Base-by-base conservation (phyloP, 1,140 invertebrate species). In the Apis dorsata region DNA sequence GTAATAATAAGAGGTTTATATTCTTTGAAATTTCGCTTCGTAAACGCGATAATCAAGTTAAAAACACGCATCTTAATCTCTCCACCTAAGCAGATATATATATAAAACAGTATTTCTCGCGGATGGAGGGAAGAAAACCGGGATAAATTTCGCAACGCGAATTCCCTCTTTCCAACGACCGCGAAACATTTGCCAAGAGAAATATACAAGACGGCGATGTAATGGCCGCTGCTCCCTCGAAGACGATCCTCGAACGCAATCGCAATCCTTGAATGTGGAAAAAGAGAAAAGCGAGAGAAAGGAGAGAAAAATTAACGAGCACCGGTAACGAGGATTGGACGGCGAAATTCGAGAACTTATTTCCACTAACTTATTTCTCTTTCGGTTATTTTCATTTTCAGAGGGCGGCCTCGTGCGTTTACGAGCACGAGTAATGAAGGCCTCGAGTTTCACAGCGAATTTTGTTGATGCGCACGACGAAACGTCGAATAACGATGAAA, bases 401-500 rank as follows among this genome's bases (percentile, higher is more conserved):
- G 7, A 8, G 17, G 53, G 65, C 15, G 19, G 5, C 55, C 44
- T 4, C 11, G 73, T 57, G 11, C 24, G 53, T 81, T 81, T 81
- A 81, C 63, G 80, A 65, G 70, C n/a, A 28, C 34, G 34, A 34
- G 34, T 55, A 57, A 82, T 24, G 74, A 13, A 28, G n/a, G 49
- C 9, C 53, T 65, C 59, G 24, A 69, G 73, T 77, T 62, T 60
- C 73, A 4, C 24, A 55, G 59, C 65, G 65, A 66, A 53, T 82
- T 62, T 55, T 55, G 65, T 82, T 77, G 80, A 82, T 81, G 49
- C 63, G 21, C 1, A 11, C 21, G 3, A 17, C 17, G 73, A 21
- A 55, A 15, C n/a, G 70, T 9, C 70, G 55, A 82, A 82, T 70
- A 77, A 82, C 77, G 73, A 57, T 28, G 65, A 69, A 82, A 82